Evolutionary conservation across 2,888 invertebrate species (phyloP).

Genomic region (Parochlus steinenii): DNA sequence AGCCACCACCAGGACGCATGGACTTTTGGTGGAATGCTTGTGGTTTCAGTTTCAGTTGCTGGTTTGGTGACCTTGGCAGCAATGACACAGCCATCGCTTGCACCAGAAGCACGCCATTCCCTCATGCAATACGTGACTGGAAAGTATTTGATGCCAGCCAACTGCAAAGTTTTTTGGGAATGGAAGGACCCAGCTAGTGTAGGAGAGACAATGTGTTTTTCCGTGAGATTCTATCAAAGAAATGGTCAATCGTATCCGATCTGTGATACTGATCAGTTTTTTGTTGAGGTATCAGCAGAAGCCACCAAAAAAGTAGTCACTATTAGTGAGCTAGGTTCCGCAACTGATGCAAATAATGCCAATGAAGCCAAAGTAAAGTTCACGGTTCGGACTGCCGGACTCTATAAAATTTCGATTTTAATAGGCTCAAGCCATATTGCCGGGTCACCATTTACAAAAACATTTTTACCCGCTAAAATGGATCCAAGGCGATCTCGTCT

Average conservation of each 20-base stretch:
- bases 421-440: slow-evolving; percentile 66
- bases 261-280: slow-evolving; percentile 80
- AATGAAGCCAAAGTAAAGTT: slow-evolving; percentile 82
- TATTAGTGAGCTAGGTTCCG: slow-evolving; percentile 75
- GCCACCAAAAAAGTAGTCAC: slow-evolving; percentile 70
- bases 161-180: slow-evolving; percentile 67
- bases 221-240: slow-evolving; percentile 77
- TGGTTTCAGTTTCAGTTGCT: slow-evolving; percentile 77
- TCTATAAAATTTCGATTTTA: slow-evolving; percentile 71
- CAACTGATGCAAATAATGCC: slow-evolving; percentile 66
- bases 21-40: slow-evolving; percentile 87
- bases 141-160: slow-evolving; percentile 74
- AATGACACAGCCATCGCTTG: slow-evolving; percentile 78
- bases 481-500: slow-evolving; percentile 72
- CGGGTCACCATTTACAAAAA: slow-evolving; percentile 73
- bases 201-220: slow-evolving; percentile 83
- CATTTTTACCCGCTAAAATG: slow-evolving; percentile 68
- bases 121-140: slow-evolving; percentile 82
- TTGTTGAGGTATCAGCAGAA: slow-evolving; percentile 73
- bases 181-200: slow-evolving; percentile 83
- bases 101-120: slow-evolving; percentile 80
- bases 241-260: slow-evolving; percentile 90
- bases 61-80: slow-evolving; percentile 78
- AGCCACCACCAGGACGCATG: slow-evolving; percentile 78
- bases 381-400: slow-evolving; percentile 79